Evolutionary conservation across 2,797 vertebrate species (phyloP).

Genomic region (Xenops minutus): DNA sequence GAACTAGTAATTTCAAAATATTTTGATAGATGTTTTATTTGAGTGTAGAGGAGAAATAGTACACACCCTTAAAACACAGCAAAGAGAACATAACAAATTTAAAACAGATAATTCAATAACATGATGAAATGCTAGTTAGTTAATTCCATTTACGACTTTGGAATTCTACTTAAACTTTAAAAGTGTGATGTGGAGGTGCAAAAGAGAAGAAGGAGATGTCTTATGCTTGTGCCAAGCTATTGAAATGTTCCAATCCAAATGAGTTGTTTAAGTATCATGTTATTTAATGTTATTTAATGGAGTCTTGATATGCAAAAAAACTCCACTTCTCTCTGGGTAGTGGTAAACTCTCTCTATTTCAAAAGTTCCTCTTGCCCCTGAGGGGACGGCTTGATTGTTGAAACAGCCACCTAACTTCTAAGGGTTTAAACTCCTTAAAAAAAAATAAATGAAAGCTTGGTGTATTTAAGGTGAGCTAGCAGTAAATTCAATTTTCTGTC

Average conservation of each 20-base stretch:
- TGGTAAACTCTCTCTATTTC: neutral
- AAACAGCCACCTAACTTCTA: neutral
- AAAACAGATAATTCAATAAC: neutral
- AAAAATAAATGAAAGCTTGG: neutral
- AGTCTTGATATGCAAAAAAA: neutral
- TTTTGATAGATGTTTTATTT: neutral
- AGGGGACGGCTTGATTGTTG: neutral
- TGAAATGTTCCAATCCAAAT: neutral
- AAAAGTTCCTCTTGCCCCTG: neutral
- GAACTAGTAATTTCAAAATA: neutral
- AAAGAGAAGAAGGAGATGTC: neutral
- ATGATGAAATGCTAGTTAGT: neutral
- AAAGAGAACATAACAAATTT: neutral
- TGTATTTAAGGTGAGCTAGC: neutral
- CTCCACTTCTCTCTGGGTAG: neutral
- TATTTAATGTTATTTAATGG: neutral
- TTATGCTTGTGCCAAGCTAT: neutral
- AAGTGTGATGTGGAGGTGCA: neutral
- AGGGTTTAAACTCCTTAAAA: neutral
- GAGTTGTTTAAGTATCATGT: neutral
- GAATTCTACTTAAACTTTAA: neutral
- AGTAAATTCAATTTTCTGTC: neutral
- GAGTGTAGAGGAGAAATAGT: neutral
- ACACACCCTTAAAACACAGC: neutral
- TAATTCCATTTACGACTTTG: neutral